phyloP scores from a whole-genome alignment of 2,888 invertebrate genomes.

The Anoncus sp. region DNA sequence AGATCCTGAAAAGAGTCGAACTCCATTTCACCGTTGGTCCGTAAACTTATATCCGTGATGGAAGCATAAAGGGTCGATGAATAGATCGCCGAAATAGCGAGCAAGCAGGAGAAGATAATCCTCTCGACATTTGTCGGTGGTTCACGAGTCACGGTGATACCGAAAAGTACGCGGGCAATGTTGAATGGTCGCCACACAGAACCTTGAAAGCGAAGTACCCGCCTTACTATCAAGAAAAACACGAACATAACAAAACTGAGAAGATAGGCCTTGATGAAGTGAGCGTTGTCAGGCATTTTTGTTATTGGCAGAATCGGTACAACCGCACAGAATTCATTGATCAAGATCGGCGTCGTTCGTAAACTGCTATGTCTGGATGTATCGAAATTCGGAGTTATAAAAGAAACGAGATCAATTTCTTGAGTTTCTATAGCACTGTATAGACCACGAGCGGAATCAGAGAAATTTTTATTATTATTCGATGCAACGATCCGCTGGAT shows the following conservation, averaged over 20 bases:
- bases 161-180: slow-evolving; percentile 54
- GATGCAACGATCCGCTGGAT: no score
- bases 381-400: slow-evolving; percentile 36
- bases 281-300: no score
- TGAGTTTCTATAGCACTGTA: slow-evolving; percentile 29
- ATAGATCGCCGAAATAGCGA: slow-evolving; percentile 56
- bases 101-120: slow-evolving; percentile 52
- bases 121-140: slow-evolving; percentile 51
- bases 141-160: slow-evolving; percentile 38
- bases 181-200: slow-evolving; percentile 56
- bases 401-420: slow-evolving; percentile 47
- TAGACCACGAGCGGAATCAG: no score
- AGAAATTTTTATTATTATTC: no score
- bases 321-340: slow-evolving; percentile 54
- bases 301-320: no score
- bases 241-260: slow-evolving; percentile 14
- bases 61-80: slow-evolving; percentile 56
- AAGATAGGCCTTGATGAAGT: not conserved
- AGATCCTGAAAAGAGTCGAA: slow-evolving; percentile 56
- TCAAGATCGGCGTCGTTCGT: slow-evolving; percentile 26
- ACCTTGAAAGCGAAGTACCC: not conserved
- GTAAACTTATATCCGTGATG: slow-evolving; percentile 54
- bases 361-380: slow-evolving; percentile 16
- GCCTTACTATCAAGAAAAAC: slow-evolving; percentile 30
- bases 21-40: slow-evolving; percentile 19